phyloP scores from a whole-genome alignment of 2,888 invertebrate genomes.

The Drosophila sordidula region DNA sequence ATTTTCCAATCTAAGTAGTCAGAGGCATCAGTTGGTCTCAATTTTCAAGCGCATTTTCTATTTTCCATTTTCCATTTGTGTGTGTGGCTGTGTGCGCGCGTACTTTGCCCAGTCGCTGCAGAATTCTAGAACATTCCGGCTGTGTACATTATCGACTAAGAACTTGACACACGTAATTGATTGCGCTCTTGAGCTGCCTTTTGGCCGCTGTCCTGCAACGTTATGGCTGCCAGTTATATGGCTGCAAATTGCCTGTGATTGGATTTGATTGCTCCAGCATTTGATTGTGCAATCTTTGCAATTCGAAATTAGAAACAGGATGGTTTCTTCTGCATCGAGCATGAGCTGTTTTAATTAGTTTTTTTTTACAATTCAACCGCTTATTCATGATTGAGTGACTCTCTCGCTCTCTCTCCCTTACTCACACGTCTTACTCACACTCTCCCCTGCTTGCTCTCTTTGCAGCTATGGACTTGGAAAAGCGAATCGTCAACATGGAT shows the following conservation, averaged over 20 bases:
- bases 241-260: slow-evolving; percentile 55
- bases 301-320: not conserved
- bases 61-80: slow-evolving; percentile 14
- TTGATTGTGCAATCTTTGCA: slow-evolving; percentile 37
- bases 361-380: slow-evolving; percentile 19
- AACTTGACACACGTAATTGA: slow-evolving; percentile 52
- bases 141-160: slow-evolving; percentile 37
- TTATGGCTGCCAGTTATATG: slow-evolving; percentile 1
- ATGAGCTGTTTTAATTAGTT: not conserved
- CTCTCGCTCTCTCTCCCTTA: not conserved
- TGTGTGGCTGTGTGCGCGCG: not conserved
- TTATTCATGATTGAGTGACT: slow-evolving; percentile 26
- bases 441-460: slow-evolving; percentile 17
- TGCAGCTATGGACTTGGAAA: slow-evolving; percentile 58
- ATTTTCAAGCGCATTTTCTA: slow-evolving; percentile 34
- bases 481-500: slow-evolving; percentile 49
- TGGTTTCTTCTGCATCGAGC: not conserved
- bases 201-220: slow-evolving; percentile 12
- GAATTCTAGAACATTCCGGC: slow-evolving; percentile 47
- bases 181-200: slow-evolving; percentile 18
- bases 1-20: slow-evolving; percentile 13
- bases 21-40: slow-evolving; percentile 32
- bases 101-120: not conserved
- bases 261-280: slow-evolving; percentile 41
- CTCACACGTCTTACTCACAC: slow-evolving; percentile 17